A percentile compares a stretch with the other conserved stretches of the same genome.
Conservation (phyloP, 1,140 invertebrate species). For the Drosophila funebris region DNA sequence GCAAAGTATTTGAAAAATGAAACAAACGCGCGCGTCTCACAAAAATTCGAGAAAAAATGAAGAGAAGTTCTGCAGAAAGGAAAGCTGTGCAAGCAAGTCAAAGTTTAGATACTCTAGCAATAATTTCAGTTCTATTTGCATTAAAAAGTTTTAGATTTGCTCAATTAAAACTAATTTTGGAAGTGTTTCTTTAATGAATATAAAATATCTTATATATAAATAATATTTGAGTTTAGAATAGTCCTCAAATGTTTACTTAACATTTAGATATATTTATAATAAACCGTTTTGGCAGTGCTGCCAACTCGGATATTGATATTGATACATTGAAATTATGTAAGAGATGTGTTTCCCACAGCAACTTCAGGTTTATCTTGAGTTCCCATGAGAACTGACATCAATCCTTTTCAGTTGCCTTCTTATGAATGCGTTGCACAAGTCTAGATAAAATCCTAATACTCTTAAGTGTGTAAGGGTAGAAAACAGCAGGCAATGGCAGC, state of each 20-base stretch:
- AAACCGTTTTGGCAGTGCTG: too few species aligned
- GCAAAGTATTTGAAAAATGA: slow-evolving; percentile 75
- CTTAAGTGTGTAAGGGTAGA: not conserved
- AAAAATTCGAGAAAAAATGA: slow-evolving; percentile 3
- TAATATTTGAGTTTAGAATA: too few species aligned
- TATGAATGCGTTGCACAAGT: not conserved
- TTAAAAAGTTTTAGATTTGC: too few species aligned
- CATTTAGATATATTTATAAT: too few species aligned
- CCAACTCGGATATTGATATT: too few species aligned
- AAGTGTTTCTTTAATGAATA: too few species aligned
- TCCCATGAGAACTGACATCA: not conserved
- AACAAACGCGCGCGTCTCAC: slow-evolving; percentile 44
- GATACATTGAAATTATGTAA: not conserved
- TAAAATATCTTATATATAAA: too few species aligned
- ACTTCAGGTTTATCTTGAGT: not conserved
- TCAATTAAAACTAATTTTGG: too few species aligned
- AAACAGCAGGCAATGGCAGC: slow-evolving; percentile 13
- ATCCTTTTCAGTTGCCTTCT: not conserved
- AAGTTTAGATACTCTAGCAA: not conserved
- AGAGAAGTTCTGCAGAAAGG: not conserved
- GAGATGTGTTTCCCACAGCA: not conserved
- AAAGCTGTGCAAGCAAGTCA: not conserved
- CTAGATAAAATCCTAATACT: slow-evolving; percentile 6
- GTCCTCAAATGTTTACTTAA: too few species aligned
- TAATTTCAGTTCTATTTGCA: too few species aligned